Evolutionary conservation across 2,888 invertebrate genomes (phyloP), one percentile per base, ranked within the genome.

Genomic region (Leuctra nigra): DNA sequence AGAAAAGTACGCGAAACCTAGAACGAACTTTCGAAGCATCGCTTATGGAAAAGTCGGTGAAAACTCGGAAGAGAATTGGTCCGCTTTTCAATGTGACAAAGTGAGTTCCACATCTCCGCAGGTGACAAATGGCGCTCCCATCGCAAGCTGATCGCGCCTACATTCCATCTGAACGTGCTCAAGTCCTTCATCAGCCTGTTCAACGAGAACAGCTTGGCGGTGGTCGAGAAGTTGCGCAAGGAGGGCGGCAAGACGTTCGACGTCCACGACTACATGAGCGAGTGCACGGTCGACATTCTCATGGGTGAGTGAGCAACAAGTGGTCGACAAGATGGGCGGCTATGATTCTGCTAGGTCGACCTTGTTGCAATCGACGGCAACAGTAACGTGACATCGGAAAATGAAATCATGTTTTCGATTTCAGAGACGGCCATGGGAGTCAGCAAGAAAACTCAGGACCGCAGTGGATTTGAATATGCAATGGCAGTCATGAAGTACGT

Each of bases 381-480:
- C n/a, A n/a, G n/a, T n/a, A n/a, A n/a, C n/a, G n/a, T n/a, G n/a
- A n/a, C n/a, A n/a, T n/a, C n/a, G n/a, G n/a, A n/a, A n/a, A n/a
- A n/a, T n/a, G n/a, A n/a, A n/a, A n/a, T n/a, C n/a, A n/a, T n/a
- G n/a, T n/a, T n/a, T n/a, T n/a, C n/a, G n/a, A n/a, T n/a, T 72
- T 35, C 68, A 86, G 90, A 91, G 77, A 91, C 91, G 35, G 91
- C 89, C 1, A 91, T 91, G 91, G 91, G 91, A 53, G 90, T 91
- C 0, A 88, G 86, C 64, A 89, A 88, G 69, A 81, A 78, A 61
- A 88, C 89, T 0, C 86, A 85, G 63, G 60, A 56, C 50, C 82
- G 83, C 68, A 87, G 87, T 61, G 88, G 89, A 36, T 86, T 83
- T 66, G 90, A 90, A 71, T 91, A 90, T 65, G 90, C 90, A 1